Conservation (phyloP, 2,797 vertebrate species). For the Clangula hyemalis region DNA sequence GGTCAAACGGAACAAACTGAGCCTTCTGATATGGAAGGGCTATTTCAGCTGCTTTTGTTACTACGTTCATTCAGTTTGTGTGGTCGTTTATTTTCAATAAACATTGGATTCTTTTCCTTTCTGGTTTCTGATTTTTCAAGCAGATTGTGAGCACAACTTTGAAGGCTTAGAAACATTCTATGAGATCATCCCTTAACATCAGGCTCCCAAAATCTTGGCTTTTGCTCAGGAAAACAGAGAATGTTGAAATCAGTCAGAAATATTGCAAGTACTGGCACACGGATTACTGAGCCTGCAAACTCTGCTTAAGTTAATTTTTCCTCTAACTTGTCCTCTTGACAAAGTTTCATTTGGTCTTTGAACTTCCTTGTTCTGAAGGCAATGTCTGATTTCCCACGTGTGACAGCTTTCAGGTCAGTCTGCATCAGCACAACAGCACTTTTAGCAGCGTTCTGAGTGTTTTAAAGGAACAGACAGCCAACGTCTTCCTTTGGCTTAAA, state of each 20-base stretch:
- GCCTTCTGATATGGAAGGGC: not conserved
- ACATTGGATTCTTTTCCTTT: not conserved
- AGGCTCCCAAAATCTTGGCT: not conserved
- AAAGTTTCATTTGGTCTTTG: not conserved
- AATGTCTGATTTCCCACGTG: not conserved
- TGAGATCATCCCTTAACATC: accelerated
- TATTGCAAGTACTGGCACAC: not conserved
- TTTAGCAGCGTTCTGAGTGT: not conserved
- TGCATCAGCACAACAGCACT: not conserved
- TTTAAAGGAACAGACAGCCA: not conserved
- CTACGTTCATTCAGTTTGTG: accelerated
- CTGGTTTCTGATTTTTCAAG: not conserved
- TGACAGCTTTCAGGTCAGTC: not conserved
- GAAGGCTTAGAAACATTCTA: not conserved
- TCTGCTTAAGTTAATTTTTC: not conserved
- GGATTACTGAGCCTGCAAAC: not conserved
- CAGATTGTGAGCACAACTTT: not conserved
- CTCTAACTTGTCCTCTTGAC: not conserved
- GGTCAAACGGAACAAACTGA: accelerated
- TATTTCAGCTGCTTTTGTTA: not conserved
- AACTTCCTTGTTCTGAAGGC: not conserved
- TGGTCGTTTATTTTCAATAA: accelerated
- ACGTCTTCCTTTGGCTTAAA: not conserved
- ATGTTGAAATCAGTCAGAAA: not conserved
- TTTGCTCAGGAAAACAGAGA: not conserved